Evolutionary conservation across 2,113 vertebrate genomes (phyloP).

Genomic region (Sterrhoptilus dennistouni): DNA sequence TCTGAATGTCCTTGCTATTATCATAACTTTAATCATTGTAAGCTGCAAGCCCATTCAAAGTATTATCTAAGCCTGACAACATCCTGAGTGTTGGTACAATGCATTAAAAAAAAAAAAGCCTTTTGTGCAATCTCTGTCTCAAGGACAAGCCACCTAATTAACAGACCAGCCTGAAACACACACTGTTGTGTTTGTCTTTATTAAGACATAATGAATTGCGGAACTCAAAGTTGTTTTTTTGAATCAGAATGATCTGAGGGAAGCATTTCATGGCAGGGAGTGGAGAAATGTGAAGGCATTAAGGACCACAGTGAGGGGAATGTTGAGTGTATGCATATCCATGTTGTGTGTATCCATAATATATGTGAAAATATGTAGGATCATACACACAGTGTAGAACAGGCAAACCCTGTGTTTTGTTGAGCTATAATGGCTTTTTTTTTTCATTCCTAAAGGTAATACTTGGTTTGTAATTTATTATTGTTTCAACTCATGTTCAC

Average conservation of each 20-base stretch:
- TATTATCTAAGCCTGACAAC: background rate
- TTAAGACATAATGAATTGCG: background rate
- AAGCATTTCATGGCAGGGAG: background rate
- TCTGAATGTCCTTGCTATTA: slow-evolving; percentile 42
- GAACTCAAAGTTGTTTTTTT: background rate
- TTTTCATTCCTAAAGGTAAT: background rate
- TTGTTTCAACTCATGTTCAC: fast-evolving
- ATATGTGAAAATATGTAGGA: background rate
- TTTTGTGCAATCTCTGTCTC: background rate
- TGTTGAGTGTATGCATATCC: fast-evolving
- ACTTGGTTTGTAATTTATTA: background rate
- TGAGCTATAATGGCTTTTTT: background rate
- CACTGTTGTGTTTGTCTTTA: background rate
- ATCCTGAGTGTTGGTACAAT: background rate
- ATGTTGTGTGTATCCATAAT: fast-evolving
- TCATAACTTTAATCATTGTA: slow-evolving; percentile 12
- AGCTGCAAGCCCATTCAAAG: background rate
- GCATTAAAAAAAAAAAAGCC: background rate
- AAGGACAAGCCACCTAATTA: slow-evolving; percentile 10
- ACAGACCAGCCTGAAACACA: background rate
- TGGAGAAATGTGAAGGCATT: background rate
- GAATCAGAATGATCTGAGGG: background rate
- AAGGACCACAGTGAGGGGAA: too few relatives aligned
- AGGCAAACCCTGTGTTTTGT: background rate
- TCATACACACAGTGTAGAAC: fast-evolving